A percentile compares a stretch with the other conserved stretches of the same genome.
phyloP scores from a whole-genome alignment of 2,888 invertebrate species.

The Halictus quadricinctus region DNA sequence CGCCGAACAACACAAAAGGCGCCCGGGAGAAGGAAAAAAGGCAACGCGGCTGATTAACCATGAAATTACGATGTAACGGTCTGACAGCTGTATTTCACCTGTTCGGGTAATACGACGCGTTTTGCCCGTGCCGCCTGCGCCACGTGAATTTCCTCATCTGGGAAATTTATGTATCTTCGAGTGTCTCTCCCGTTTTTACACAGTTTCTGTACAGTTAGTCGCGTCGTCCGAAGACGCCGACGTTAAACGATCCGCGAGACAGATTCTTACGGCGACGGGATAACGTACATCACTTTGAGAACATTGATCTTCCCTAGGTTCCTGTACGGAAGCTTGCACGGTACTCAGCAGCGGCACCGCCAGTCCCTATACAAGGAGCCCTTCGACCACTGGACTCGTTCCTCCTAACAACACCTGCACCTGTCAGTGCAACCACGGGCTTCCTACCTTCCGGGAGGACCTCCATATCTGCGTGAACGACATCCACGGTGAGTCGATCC shows the following conservation, averaged over 20 bases:
- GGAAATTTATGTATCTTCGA: slow-evolving; percentile 15
- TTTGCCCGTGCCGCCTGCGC: background rate
- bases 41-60: slow-evolving; percentile 58
- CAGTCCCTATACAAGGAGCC: slow-evolving; percentile 82
- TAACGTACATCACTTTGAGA: background rate
- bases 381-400: slow-evolving; percentile 79
- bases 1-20: slow-evolving; percentile 34
- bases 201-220: slow-evolving; percentile 29
- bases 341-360: slow-evolving; percentile 88
- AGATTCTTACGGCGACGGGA: background rate
- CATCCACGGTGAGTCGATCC: slow-evolving; percentile 87
- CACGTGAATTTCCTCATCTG: slow-evolving; percentile 22
- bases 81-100: slow-evolving; percentile 65
- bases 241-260: background rate
- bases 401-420: slow-evolving; percentile 85
- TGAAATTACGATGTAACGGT: slow-evolving; percentile 69
- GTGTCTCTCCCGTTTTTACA: background rate
- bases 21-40: slow-evolving; percentile 9
- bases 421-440: slow-evolving; percentile 90
- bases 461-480: slow-evolving; percentile 93
- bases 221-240: background rate
- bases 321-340: slow-evolving; percentile 86
- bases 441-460: slow-evolving; percentile 93
- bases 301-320: slow-evolving; percentile 67
- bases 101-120: slow-evolving; percentile 43